phyloP scores from a whole-genome alignment of 2,797 vertebrate genomes.

The Enteromius paludinosus region DNA sequence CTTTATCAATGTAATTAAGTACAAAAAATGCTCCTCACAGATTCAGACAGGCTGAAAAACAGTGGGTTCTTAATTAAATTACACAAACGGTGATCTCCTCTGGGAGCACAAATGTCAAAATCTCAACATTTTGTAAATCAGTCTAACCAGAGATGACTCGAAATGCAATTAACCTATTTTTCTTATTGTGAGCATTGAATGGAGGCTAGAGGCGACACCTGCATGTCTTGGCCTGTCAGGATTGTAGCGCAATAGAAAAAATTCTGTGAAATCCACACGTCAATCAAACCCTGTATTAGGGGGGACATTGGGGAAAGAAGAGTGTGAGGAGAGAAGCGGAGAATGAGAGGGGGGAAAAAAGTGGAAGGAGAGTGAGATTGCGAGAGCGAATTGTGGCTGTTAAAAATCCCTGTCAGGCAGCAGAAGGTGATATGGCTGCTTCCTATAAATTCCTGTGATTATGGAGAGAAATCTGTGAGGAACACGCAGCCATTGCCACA shows the following conservation, averaged over 20 bases:
- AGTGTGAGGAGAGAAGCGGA: neutral
- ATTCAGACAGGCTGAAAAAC: constrained; percentile 20
- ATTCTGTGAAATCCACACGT: constrained; percentile 13
- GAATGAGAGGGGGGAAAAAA: constrained; percentile 1
- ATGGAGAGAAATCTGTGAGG: constrained; percentile 16
- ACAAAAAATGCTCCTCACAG: neutral
- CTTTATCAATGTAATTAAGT: neutral
- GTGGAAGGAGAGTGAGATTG: constrained; percentile 10
- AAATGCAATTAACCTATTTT: constrained; percentile 50
- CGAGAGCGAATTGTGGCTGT: constrained; percentile 26
- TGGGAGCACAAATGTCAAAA: constrained; percentile 26
- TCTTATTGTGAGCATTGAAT: constrained; percentile 9
- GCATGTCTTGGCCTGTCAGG: constrained; percentile 27
- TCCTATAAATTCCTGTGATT: constrained; percentile 20
- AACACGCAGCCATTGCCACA: constrained; percentile 13
- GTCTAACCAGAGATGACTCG: constrained; percentile 21
- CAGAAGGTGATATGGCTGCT: constrained; percentile 27
- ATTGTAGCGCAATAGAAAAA: constrained; percentile 4
- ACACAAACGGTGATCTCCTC: constrained; percentile 23
- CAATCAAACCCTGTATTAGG: constrained; percentile 3
- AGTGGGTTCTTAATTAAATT: constrained; percentile 23
- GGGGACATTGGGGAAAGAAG: neutral
- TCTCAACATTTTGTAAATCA: constrained; percentile 29
- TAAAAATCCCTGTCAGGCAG: constrained; percentile 36
- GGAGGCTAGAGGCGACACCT: constrained; percentile 21